Evolutionary conservation across 2,797 vertebrate species (phyloP).

Genomic region (Serranus cabrilla): DNA sequence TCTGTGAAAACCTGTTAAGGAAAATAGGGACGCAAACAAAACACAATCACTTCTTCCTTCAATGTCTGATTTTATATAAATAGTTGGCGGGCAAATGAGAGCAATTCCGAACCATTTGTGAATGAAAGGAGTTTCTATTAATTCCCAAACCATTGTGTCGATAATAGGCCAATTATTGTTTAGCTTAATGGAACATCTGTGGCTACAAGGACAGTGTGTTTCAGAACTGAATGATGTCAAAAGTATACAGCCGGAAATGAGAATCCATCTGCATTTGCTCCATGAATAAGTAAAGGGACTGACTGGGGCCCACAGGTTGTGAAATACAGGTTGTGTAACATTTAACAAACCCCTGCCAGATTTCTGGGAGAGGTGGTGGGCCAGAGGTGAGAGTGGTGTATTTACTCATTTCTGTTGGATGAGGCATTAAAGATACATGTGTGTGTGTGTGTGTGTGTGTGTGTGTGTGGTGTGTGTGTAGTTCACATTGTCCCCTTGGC

Average conservation of each 20-base stretch:
- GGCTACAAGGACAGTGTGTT: slow-evolving; percentile 35
- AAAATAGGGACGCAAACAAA: slow-evolving; percentile 29
- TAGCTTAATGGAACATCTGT: slow-evolving; percentile 28
- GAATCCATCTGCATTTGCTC: slow-evolving; percentile 55
- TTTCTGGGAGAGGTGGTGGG: slow-evolving; percentile 66
- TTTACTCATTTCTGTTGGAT: slow-evolving; percentile 69
- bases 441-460: slow-evolving; percentile 27
- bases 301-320: slow-evolving; percentile 65
- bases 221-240: slow-evolving; percentile 31
- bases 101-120: slow-evolving; percentile 29
- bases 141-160: slow-evolving; percentile 19
- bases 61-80: slow-evolving; percentile 26
- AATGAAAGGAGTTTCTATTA: slow-evolving; percentile 30
- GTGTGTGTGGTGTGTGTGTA: slow-evolving; percentile 28
- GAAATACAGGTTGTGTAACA: slow-evolving; percentile 77
- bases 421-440: slow-evolving; percentile 61
- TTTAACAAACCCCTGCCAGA: slow-evolving; percentile 71
- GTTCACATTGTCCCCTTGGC: slow-evolving; percentile 42
- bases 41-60: slow-evolving; percentile 13
- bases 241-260: slow-evolving; percentile 40
- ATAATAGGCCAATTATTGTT: slow-evolving; percentile 47
- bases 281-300: slow-evolving; percentile 75
- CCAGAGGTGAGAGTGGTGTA: slow-evolving; percentile 64
- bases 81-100: slow-evolving; percentile 30
- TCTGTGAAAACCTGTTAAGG: slow-evolving; percentile 39